A percentile compares a stretch with the other conserved stretches of the same genome.
These are phyloP conservation scores for Seira sanloemensis DNA, from an alignment of 2,888 invertebrate genomes.

Conservation along the genomic window DNA sequence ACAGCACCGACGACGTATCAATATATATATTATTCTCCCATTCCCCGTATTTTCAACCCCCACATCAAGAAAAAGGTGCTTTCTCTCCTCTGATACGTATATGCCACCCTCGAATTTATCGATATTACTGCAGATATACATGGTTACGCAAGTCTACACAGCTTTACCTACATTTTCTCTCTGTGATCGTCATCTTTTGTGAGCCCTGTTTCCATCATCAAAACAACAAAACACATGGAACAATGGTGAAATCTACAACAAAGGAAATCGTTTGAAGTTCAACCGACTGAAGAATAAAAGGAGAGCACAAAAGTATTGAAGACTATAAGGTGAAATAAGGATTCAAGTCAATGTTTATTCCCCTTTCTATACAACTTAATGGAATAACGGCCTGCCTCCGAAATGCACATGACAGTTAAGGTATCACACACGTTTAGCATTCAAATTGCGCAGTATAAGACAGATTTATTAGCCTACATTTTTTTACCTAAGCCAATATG, in stretches of 20 bases:
- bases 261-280: slow-evolving; percentile 64
- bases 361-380: slow-evolving; percentile 16
- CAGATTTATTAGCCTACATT: not conserved
- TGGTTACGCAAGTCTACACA: no score
- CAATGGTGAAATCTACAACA: slow-evolving; percentile 54
- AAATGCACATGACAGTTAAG: not conserved
- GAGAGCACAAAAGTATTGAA: slow-evolving; percentile 32
- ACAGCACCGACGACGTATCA: not conserved
- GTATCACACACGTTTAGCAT: no score
- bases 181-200: not conserved
- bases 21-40: not conserved
- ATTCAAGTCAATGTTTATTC: slow-evolving; percentile 52
- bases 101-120: not conserved
- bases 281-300: slow-evolving; percentile 64
- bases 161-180: not conserved
- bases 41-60: not conserved
- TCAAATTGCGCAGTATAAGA: no score
- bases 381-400: slow-evolving; percentile 15
- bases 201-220: slow-evolving; percentile 45
- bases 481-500: no score
- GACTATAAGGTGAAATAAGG: slow-evolving; percentile 26
- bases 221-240: slow-evolving; percentile 66
- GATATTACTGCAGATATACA: not conserved
- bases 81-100: no score
- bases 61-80: not conserved